These are phyloP conservation scores for Mycetomoellerius zeteki DNA, from an alignment of 1,140 invertebrate genomes.

Conservation along the genomic window DNA sequence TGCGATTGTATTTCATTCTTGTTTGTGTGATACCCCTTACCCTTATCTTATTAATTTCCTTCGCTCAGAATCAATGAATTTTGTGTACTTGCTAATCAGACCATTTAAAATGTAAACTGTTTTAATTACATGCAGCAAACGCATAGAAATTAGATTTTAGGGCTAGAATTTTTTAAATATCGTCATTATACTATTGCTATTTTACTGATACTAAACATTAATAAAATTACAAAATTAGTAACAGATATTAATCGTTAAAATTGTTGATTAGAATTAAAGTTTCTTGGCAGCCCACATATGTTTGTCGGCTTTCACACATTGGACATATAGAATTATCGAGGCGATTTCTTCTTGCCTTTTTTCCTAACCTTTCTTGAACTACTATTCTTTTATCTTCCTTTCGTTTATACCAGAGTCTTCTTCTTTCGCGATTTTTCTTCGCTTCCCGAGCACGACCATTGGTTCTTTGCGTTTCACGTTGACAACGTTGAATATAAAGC, in stretches of 20 bases:
- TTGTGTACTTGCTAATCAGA: not conserved
- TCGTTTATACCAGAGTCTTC: conserved; percentile 29
- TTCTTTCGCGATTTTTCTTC: conserved; percentile 65
- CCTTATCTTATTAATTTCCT: not conserved
- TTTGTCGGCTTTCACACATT: not conserved
- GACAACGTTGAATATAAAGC: conserved; percentile 58
- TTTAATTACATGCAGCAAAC: not conserved
- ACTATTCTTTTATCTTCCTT: conserved; percentile 9
- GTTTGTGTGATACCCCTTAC: not conserved
- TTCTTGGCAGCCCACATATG: not conserved
- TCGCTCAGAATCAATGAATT: not conserved
- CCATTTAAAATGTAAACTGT: not conserved
- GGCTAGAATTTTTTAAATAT: not conserved
- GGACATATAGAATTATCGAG: not conserved
- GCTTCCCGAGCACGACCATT: conserved; percentile 54
- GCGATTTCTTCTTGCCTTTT: not conserved
- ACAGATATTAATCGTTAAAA: not conserved
- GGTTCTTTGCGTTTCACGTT: conserved; percentile 54
- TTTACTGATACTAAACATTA: not conserved
- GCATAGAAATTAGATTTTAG: not conserved
- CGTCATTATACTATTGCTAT: not conserved
- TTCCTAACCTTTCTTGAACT: not conserved
- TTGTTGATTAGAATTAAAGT: not conserved
- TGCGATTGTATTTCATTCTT: not conserved
- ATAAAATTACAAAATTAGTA: not conserved